A percentile compares a stretch with the other conserved stretches of the same genome.
These are phyloP conservation scores for Mirounga angustirostris DNA, from an alignment of 2,113 vertebrate genomes.

Conservation along the genomic window DNA sequence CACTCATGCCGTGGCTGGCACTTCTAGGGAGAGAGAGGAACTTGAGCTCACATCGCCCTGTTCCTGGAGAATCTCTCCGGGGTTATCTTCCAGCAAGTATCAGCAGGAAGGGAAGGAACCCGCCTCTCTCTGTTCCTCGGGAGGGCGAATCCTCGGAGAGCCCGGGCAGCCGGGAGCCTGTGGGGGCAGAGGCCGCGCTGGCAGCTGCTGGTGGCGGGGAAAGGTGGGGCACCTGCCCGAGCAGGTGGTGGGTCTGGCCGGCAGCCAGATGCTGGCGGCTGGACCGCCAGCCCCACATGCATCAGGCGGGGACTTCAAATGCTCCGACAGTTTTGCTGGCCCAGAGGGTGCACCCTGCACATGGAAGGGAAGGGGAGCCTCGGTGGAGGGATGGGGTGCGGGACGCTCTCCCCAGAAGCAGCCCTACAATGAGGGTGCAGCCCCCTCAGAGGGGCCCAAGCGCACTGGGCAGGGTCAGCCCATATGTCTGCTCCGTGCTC, in stretches of 20 bases:
- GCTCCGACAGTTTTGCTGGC: background rate
- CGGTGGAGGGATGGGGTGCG: background rate
- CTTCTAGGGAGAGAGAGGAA: constrained; percentile 41
- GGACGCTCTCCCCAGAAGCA: background rate
- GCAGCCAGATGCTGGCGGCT: background rate
- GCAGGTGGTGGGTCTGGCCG: constrained; percentile 59
- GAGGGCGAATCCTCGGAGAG: background rate
- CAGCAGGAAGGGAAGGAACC: background rate
- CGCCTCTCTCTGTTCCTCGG: background rate
- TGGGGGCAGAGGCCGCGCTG: background rate
- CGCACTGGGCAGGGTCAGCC: background rate
- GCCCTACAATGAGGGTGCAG: fast-evolving
- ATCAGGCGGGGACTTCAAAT: constrained; percentile 13
- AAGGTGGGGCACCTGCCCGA: background rate
- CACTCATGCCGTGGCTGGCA: fast-evolving
- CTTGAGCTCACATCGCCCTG: background rate
- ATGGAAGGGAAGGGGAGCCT: background rate
- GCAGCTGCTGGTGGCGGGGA: background rate
- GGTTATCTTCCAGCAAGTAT: background rate
- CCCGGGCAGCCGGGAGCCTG: background rate
- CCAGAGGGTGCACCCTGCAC: background rate
- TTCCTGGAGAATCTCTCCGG: constrained; percentile 22
- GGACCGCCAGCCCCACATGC: background rate
- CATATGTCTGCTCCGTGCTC: background rate
- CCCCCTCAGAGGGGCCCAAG: fast-evolving